These are phyloP conservation scores for Spicauda simplicius DNA, from an alignment of 2,888 invertebrate genomes.

Conservation along the genomic window DNA sequence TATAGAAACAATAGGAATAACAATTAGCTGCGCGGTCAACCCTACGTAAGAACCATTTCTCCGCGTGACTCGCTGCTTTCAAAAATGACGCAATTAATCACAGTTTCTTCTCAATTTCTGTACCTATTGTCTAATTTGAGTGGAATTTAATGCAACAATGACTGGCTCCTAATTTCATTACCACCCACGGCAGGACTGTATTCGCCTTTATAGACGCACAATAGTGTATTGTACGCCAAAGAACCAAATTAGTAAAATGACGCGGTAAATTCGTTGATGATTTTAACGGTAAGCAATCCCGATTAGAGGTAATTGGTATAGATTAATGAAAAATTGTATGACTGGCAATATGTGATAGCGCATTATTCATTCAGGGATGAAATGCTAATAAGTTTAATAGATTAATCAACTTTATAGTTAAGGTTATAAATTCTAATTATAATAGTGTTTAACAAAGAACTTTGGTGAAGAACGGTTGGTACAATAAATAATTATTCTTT, in stretches of 20 bases:
- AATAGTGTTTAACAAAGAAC: not conserved
- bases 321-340: constrained; percentile 23
- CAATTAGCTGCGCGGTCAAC: constrained; percentile 33
- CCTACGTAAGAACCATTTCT: constrained; percentile 30
- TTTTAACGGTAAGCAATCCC: constrained; percentile 18
- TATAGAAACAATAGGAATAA: constrained; percentile 26
- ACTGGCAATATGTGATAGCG: constrained; percentile 4
- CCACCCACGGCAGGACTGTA: constrained; percentile 66
- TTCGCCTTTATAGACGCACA: constrained; percentile 50
- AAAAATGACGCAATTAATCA: constrained; percentile 48
- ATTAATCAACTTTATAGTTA: not conserved
- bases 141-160: constrained; percentile 78
- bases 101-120: constrained; percentile 38
- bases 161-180: constrained; percentile 77
- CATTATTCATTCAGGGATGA: not conserved
- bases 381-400: not conserved
- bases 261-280: constrained; percentile 53
- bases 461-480: not conserved
- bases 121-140: constrained; percentile 65
- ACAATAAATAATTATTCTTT: too few relatives aligned
- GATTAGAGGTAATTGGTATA: constrained; percentile 20
- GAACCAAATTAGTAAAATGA: constrained; percentile 75
- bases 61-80: constrained; percentile 41
- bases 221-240: constrained; percentile 67
- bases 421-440: not conserved